Conservation (phyloP, 1,140 invertebrate genomes). For the Solen grandis region DNA sequence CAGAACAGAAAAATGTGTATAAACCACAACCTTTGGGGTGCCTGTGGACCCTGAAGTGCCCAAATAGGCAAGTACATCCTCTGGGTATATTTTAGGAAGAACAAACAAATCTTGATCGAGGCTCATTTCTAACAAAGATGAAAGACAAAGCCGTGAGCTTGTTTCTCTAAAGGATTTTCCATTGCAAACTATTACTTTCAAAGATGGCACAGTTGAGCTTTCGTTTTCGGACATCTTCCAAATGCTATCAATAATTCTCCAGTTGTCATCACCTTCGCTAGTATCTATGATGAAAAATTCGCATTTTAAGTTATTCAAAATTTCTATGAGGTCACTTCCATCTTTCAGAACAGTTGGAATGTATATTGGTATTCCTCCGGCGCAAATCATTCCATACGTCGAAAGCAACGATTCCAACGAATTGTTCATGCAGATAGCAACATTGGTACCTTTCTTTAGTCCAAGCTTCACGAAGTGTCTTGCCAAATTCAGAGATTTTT, state of each 20-base stretch:
- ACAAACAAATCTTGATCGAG: background rate
- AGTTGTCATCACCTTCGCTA: constrained; percentile 16
- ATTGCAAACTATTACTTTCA: constrained; percentile 25
- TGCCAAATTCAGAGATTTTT: background rate
- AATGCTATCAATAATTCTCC: constrained; percentile 28
- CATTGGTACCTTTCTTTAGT: constrained; percentile 27
- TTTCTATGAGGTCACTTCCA: constrained; percentile 47
- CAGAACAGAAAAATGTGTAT: constrained; percentile 39
- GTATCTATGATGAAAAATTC: constrained; percentile 34
- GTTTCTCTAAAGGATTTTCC: background rate
- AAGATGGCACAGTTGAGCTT: background rate
- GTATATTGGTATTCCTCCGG: constrained; percentile 42
- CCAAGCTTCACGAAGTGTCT: constrained; percentile 24
- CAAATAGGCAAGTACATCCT: constrained; percentile 35
- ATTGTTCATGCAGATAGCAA: constrained; percentile 48
- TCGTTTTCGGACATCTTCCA: background rate
- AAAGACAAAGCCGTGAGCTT: background rate
- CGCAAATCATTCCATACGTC: constrained; percentile 9
- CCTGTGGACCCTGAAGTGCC: constrained; percentile 45
- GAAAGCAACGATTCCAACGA: constrained; percentile 33
- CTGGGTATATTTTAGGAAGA: constrained; percentile 33
- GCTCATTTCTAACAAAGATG: background rate
- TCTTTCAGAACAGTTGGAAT: constrained; percentile 22
- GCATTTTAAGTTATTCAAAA: constrained; percentile 3
- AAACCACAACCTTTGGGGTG: constrained; percentile 28